These are phyloP conservation scores for Nyctibius bracteatus DNA, from an alignment of 2,113 vertebrate species.

Conservation along the genomic window DNA sequence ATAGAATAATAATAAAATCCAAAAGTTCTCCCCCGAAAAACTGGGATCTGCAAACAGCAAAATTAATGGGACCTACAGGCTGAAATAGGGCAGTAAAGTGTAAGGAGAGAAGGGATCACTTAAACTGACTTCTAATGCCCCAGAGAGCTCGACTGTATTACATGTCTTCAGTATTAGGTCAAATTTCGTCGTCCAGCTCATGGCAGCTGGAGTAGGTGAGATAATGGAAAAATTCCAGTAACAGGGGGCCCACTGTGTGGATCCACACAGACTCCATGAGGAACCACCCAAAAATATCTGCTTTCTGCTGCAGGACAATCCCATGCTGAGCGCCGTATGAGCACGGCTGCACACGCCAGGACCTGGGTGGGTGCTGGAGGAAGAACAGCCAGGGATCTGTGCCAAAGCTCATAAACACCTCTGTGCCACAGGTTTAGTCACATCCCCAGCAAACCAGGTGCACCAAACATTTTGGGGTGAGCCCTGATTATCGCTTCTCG, in stretches of 20 bases:
- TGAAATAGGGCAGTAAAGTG: not conserved
- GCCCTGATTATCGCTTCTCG: not conserved
- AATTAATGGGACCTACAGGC: not conserved
- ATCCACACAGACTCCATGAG: not conserved
- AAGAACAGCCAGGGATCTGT: not conserved
- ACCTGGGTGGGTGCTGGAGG: not conserved
- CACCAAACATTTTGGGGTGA: not conserved
- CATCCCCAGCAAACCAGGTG: not conserved
- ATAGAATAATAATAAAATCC: not conserved
- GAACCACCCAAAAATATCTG: not conserved
- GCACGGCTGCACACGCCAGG: fast-evolving
- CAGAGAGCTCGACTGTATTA: not conserved
- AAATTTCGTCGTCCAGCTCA: not conserved
- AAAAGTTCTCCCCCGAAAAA: not conserved
- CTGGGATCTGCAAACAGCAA: not conserved
- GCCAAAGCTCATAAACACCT: not conserved
- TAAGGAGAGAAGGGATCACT: not conserved
- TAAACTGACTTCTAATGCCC: not conserved
- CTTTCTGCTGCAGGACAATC: not conserved
- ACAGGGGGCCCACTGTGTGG: too few species aligned
- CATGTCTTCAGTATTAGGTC: not conserved
- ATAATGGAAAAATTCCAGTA: not conserved
- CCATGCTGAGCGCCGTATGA: not conserved
- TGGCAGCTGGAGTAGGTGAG: not conserved
- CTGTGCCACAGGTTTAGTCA: not conserved